A percentile compares a stretch with the other conserved stretches of the same genome.
phyloP scores from a whole-genome alignment of 1,140 invertebrate species.

The Drosophila saltans region DNA sequence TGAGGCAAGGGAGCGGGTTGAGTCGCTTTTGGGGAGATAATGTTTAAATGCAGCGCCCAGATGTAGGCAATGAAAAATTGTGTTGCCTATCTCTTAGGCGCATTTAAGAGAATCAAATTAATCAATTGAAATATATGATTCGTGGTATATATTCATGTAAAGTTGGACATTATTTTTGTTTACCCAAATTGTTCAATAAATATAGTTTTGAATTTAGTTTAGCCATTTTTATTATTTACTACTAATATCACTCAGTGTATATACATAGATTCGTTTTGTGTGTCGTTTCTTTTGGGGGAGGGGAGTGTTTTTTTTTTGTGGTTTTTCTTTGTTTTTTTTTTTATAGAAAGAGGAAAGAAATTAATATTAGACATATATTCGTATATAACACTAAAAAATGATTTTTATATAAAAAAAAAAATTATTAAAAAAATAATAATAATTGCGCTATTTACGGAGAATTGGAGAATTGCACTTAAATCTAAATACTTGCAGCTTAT shows the following conservation, averaged over 20 bases:
- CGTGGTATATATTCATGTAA: too few species aligned
- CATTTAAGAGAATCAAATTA: background rate
- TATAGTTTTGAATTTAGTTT: conserved; percentile 56
- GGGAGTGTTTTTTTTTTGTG: conserved; percentile 44
- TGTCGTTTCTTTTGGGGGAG: conserved; percentile 50
- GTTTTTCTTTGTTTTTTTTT: conserved; percentile 14
- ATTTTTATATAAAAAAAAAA: conserved; percentile 57
- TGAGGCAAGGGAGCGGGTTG: conserved; percentile 55
- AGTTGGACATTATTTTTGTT: too few species aligned
- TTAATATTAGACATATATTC: conserved; percentile 51
- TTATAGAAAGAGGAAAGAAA: conserved; percentile 26
- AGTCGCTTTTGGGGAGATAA: conserved; percentile 33
- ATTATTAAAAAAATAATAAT: conserved; percentile 69
- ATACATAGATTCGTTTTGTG: conserved; percentile 76
- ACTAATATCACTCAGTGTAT: conserved; percentile 81
- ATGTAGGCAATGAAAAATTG: background rate
- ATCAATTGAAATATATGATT: too few species aligned
- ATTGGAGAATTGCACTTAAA: conserved; percentile 64
- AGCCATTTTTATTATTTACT: conserved; percentile 78
- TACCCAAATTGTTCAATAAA: background rate
- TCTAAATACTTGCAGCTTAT: conserved; percentile 73
- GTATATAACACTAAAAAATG: conserved; percentile 77
- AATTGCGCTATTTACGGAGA: conserved; percentile 31
- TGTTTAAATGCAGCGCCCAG: background rate
- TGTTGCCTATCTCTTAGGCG: background rate